A percentile compares a stretch with the other conserved stretches of the same genome.
Evolutionary conservation across 1,140 invertebrate species (phyloP).

Genomic region (Zaprionus inermis): DNA sequence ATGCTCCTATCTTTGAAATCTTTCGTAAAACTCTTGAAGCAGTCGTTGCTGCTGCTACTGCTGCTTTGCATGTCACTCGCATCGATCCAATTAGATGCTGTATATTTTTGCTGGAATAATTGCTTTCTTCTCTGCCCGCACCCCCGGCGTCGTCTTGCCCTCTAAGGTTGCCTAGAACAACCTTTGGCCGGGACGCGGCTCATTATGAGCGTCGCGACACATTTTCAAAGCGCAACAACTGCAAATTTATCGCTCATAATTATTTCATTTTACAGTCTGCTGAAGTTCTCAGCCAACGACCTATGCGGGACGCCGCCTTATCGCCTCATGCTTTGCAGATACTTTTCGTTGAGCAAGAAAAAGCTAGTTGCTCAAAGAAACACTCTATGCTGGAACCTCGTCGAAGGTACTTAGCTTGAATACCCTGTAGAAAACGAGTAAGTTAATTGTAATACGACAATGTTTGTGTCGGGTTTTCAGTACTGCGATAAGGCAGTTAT

Average conservation of each 20-base stretch:
- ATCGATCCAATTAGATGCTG: slow-evolving; percentile 77
- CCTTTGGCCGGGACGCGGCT: slow-evolving; percentile 47
- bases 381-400: background rate
- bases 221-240: slow-evolving; percentile 49
- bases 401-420: background rate
- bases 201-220: slow-evolving; percentile 69
- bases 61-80: slow-evolving; percentile 40
- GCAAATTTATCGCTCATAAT: slow-evolving; percentile 78
- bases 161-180: slow-evolving; percentile 58
- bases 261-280: slow-evolving; percentile 82
- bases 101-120: slow-evolving; percentile 58
- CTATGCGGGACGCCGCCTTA: slow-evolving; percentile 25
- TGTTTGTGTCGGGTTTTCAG: too few species aligned
- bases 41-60: background rate
- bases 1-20: slow-evolving; percentile 42
- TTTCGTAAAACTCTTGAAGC: slow-evolving; percentile 18
- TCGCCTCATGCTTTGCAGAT: slow-evolving; percentile 12
- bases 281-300: slow-evolving; percentile 77
- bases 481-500: too few species aligned
- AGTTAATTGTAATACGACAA: too few species aligned
- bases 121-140: slow-evolving; percentile 20
- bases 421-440: background rate
- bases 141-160: slow-evolving; percentile 12
- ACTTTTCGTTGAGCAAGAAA: slow-evolving; percentile 28
- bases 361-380: slow-evolving; percentile 27